Base-by-base conservation (phyloP, 2,113 vertebrate genomes). In the Pseudorasbora parva region DNA sequence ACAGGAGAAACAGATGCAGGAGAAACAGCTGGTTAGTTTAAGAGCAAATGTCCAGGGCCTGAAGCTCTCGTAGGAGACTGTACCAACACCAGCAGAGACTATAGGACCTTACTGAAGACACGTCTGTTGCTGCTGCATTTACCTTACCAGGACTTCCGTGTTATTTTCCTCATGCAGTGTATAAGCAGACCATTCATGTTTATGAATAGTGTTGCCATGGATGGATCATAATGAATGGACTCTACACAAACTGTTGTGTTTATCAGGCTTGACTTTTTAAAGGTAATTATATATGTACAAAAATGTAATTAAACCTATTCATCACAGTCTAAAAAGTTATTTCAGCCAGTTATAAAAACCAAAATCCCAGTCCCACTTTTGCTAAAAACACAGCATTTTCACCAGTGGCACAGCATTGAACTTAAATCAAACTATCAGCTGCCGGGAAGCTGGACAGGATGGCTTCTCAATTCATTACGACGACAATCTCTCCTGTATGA, bases 1-100 rank as follows among this genome's bases (percentile, higher is more conserved):
- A 86, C 57, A 96, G 80, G 98, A 99, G 88, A 98, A 96, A 73
- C 94, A 90, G 2, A 92, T 96, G 73, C 98, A 99, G 88, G 97
- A 98, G 85, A 98, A 96, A 83, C 96, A 98, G 87, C 89, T 97
- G 85, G 88, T 96, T 51, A 96, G 94, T 87, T 88, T 99, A 82
- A 94, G 93, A 82, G 94, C 91, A 4, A 98, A 97, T 0, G 0
- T 98, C 37, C 96, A 97, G 82, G 96, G 97, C 12, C 86, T 99
- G 71, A 98, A 97, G 87, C 94, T 99, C 1, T 97, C 94, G 59
- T 90, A 79, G 59, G 49, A 76, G 47, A 25, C 43, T 0, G 64
- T 23, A 10, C 37, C 21, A 5, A 43, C 43, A 15, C 41, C n/a
- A 25, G 69, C 45, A 0, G 56, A 43, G 21, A 47, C 57, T 49